These are phyloP conservation scores for Acestrorhynchus altus DNA, from an alignment of 2,797 vertebrate species.

Conservation along the genomic window DNA sequence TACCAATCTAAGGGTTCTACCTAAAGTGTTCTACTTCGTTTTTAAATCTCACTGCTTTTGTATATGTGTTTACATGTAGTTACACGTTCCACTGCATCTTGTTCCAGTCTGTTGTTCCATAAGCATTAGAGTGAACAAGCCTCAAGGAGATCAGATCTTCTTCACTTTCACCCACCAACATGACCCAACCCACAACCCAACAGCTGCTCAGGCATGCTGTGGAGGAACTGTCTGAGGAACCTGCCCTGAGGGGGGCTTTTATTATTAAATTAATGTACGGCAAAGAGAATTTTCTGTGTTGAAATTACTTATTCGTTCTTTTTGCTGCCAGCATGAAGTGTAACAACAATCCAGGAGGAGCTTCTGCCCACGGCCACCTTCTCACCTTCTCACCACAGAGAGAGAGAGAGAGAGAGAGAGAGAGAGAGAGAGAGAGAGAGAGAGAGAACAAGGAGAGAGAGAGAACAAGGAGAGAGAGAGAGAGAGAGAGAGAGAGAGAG, in stretches of 20 bases:
- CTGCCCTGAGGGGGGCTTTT: neutral
- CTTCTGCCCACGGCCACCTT: neutral
- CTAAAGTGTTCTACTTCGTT: no score
- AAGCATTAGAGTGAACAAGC: no score
- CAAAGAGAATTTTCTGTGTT: neutral
- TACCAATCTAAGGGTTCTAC: no score
- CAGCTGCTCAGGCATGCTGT: neutral
- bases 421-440: neutral
- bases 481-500: no score
- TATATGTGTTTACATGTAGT: no score
- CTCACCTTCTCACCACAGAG: neutral
- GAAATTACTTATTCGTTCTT: neutral
- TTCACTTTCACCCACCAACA: neutral
- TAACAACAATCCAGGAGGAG: neutral
- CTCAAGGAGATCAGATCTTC: neutral
- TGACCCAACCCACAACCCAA: no score
- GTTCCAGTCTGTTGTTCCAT: no score
- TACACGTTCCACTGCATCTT: no score
- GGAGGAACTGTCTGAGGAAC: neutral
- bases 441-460: neutral
- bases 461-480: no score
- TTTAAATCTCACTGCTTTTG: no score
- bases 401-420: neutral
- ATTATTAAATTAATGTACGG: slow-evolving; percentile 3
- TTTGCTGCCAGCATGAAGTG: neutral